Conservation (phyloP, 2,113 vertebrate genomes). For the Plecotus auritus region DNA sequence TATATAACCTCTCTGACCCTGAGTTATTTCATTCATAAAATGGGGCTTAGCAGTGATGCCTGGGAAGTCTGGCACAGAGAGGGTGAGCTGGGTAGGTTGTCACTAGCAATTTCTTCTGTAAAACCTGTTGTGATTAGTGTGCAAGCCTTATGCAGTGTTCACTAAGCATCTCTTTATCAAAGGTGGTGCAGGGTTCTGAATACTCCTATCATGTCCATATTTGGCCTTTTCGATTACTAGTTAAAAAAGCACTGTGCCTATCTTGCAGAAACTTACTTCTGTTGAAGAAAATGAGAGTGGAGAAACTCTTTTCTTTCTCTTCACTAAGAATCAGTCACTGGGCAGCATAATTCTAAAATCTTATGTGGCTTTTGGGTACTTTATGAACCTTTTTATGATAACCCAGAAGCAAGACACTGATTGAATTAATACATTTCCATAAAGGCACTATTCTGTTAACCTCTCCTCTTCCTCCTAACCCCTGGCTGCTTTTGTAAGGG, state of each 20-base stretch:
- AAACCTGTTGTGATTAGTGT: not conserved
- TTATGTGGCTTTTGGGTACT: slow-evolving; percentile 72
- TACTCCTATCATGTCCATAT: not conserved
- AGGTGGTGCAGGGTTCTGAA: not conserved
- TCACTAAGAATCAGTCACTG: slow-evolving; percentile 68
- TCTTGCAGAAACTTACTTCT: slow-evolving; percentile 36
- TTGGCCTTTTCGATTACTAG: slow-evolving; percentile 22
- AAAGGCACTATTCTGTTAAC: slow-evolving; percentile 57
- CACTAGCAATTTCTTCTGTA: not conserved
- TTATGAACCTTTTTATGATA: slow-evolving; percentile 72
- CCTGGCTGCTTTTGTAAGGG: not conserved
- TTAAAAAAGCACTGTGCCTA: not conserved
- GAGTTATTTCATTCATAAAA: not conserved
- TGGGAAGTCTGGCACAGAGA: not conserved
- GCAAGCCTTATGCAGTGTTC: not conserved
- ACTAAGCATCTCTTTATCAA: not conserved
- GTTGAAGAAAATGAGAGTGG: slow-evolving; percentile 30
- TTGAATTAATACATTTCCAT: slow-evolving; percentile 65
- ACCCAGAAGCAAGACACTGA: slow-evolving; percentile 50
- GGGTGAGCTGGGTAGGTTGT: not conserved
- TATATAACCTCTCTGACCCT: not conserved
- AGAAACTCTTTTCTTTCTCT: slow-evolving; percentile 45
- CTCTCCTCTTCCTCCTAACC: not conserved
- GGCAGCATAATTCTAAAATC: slow-evolving; percentile 68
- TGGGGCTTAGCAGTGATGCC: not conserved